Base-by-base conservation (phyloP, 2,797 vertebrate species). In the Malacoraja senta region DNA sequence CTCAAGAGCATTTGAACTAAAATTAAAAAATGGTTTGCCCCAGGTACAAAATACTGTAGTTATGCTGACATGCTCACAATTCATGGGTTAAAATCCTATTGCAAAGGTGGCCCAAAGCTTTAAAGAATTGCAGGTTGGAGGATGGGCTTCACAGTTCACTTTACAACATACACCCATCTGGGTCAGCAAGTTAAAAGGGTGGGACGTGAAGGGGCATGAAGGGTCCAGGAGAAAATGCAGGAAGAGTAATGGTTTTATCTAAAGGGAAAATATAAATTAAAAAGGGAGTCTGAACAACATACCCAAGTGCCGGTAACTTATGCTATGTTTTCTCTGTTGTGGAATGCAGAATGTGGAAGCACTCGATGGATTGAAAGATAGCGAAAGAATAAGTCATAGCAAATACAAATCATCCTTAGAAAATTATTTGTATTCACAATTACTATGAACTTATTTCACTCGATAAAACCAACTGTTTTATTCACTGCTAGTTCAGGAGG, bases 401-500 rank as follows among this genome's bases (percentile, higher is more conserved):
- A 88, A 86, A n/a, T 35, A 78, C 32, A 88, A 84, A 86, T 32
- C n/a, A 88, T 32, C 83, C 29, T 65, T 32, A 88, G 32, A 68
- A 88, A 88, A 88, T 65, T 32, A 88, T n/a, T 32, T 35, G 44
- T 35, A 88, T 26, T 88, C 1, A 88, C n/a, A 15, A 86, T n/a
- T 63, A 32, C 61, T 17, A 63, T 63, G 58, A 65, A 86, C 32
- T 63, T 58, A 26, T 86, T 63, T 58, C 53, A 84, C 29, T 84
- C 61, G 58, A 53, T 61, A 26, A 38, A 53, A 81, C 53, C 10
- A 15, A 19, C 29, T 32, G 58, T n/a, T 19, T 88, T n/a, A 65
- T 65, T 65, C 1, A n/a, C n/a, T 35, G 77, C 61, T 65, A 88
- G 3, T 32, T 29, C 58, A 86, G 84, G 15, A 32, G 29, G 61